Evolutionary conservation across 2,113 vertebrate genomes (phyloP).

Genomic region (Aptenodytes forsteri): DNA sequence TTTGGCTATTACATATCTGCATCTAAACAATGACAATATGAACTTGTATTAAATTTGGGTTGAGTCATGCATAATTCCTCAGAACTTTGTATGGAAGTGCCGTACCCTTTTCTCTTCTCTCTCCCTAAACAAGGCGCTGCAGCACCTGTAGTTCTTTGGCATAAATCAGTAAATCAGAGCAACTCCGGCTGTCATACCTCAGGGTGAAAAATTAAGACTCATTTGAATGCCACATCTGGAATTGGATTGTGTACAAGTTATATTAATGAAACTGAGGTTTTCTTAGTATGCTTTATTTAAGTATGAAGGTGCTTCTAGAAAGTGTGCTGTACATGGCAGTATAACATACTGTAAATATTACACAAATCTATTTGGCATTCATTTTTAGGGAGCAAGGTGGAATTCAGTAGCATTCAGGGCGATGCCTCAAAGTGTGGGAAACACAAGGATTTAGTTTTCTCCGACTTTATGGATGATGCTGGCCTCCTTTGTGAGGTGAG

Average conservation of each 20-base stretch:
- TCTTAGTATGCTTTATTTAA: background rate
- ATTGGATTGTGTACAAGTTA: background rate
- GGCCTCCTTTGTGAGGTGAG: background rate
- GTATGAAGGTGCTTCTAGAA: background rate
- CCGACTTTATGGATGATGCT: background rate
- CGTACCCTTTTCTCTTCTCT: background rate
- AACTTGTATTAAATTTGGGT: constrained; percentile 9
- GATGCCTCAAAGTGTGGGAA: background rate
- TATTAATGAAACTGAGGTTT: background rate
- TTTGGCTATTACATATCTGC: background rate
- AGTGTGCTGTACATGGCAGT: background rate
- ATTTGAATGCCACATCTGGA: background rate
- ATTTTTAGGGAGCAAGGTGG: background rate
- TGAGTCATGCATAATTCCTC: background rate
- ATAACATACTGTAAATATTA: background rate
- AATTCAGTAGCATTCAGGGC: background rate
- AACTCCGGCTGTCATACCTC: background rate
- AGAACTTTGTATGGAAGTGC: background rate
- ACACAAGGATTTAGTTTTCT: background rate
- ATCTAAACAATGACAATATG: constrained; percentile 22
- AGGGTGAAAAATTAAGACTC: background rate
- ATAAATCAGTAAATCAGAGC: background rate
- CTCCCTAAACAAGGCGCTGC: background rate
- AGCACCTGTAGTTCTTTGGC: background rate
- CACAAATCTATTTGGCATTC: background rate